These are phyloP conservation scores for Xenopus tropicalis DNA, from an alignment of 2,113 vertebrate species.

Conservation along the genomic window DNA sequence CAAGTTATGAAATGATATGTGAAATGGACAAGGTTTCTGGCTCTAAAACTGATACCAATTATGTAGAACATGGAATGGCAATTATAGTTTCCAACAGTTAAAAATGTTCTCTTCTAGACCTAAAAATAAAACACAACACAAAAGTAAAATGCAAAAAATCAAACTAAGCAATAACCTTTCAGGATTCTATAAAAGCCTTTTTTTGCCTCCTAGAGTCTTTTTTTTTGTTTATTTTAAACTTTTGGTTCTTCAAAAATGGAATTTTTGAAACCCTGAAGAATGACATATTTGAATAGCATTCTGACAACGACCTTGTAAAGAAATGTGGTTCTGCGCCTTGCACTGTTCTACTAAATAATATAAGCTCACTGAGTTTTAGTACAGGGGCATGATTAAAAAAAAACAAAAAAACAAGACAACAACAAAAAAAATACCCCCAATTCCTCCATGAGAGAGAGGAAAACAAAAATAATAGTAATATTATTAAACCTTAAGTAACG, in stretches of 20 bases:
- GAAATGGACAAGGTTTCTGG: not conserved
- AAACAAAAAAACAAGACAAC: conserved; percentile 38
- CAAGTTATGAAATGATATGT: not conserved
- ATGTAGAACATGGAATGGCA: not conserved
- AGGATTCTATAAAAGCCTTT: conserved; percentile 49
- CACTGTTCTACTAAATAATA: conserved; percentile 73
- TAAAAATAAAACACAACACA: not conserved
- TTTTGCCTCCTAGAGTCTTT: conserved; percentile 77
- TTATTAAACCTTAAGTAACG: conserved; percentile 82
- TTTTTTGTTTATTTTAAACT: conserved; percentile 32
- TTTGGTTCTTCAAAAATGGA: conserved; percentile 58
- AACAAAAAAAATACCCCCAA: conserved; percentile 64
- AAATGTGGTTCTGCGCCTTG: conserved; percentile 76
- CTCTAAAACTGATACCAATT: too few species aligned
- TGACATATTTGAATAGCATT: conserved; percentile 66
- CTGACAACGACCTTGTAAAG: conserved; percentile 52
- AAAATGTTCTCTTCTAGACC: not conserved
- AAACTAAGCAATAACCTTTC: conserved; percentile 34
- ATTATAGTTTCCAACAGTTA: not conserved
- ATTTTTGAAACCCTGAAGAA: conserved; percentile 62
- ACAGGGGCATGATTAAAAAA: conserved; percentile 67
- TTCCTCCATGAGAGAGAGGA: conserved; percentile 46
- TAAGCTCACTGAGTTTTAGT: conserved; percentile 72
- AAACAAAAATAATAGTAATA: conserved; percentile 70
- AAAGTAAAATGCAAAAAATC: conserved; percentile 35